Base-by-base conservation (phyloP, 2,797 vertebrate species). In the Manis pentadactyla region DNA sequence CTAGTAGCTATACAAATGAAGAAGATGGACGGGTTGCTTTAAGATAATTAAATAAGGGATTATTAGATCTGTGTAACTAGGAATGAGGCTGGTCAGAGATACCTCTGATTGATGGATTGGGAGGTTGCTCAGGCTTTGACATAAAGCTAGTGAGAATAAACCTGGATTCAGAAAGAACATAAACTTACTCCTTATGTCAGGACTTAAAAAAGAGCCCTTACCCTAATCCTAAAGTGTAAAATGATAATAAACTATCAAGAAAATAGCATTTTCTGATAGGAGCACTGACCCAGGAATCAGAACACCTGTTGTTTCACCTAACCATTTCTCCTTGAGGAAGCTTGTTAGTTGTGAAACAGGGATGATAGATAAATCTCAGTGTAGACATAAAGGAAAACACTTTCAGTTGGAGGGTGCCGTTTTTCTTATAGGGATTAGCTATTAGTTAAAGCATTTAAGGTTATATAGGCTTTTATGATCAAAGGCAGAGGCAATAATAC, bases 221-320 rank as follows among this genome's bases (percentile, higher is more conserved):
- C 29, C 10, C 4, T 77, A 14, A 57, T 81, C 34, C 34, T 61
- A 27, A 39, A 42, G 11, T 79, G 7, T 77, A 57, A 31, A 88
- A 51, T 81, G 27, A 11, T 77, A 46, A 74, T 39, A 77, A 23
- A 34, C 46, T 83, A 87, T 77, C 27, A 79, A 75, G 10, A 71
- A 94, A 69, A 68, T 34, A 68, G 15, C 6, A 61, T 55, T 10
- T 84, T 79, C 42, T 91, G 23, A 18, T 57, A 53, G 57, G 85
- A 74, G 53, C 87, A 39, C 42, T 93, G n/a, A 94, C 9, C 34
- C 71, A 69, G 59, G 51, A 95, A 81, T 64, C 79, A 79, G 46
- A 87, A 42, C 74, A 86, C 13, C 4, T 46, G 19, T 86, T 68
- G 7, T 94, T 94, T 94, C 4, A 87, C 1, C 5, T 92, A 64